A percentile compares a stretch with the other conserved stretches of the same genome.
Conservation (phyloP, 2,113 vertebrate species). For the Pelvicachromis taeniatus region DNA sequence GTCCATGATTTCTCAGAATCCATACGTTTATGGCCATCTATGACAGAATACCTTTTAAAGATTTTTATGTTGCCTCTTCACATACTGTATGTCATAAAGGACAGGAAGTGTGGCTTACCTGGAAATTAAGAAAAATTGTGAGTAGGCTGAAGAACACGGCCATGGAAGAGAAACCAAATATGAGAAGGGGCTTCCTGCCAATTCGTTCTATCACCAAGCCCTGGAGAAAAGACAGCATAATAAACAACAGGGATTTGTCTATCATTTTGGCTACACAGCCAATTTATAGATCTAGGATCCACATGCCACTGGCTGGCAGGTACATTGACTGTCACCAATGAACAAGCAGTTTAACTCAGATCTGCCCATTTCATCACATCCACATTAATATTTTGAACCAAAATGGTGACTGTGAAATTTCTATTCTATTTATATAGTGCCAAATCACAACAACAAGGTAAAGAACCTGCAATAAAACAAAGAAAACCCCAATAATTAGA, state of each 20-base stretch:
- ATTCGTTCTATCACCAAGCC: constrained; percentile 86
- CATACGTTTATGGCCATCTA: no score
- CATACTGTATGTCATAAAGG: background rate
- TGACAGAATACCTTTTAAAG: background rate
- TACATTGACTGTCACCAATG: background rate
- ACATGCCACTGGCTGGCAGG: background rate
- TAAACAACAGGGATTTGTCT: background rate
- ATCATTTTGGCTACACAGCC: background rate
- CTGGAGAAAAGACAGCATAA: constrained; percentile 52
- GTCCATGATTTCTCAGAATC: background rate
- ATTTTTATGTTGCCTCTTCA: background rate
- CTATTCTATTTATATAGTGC: background rate
- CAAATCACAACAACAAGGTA: background rate
- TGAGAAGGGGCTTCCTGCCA: constrained; percentile 85
- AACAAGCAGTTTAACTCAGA: background rate
- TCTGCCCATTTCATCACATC: background rate
- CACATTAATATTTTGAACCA: background rate
- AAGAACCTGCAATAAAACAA: background rate
- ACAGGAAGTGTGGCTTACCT: constrained; percentile 71
- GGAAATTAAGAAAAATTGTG: constrained; percentile 83
- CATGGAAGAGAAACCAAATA: constrained; percentile 90
- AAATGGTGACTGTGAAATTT: background rate
- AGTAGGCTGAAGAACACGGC: constrained; percentile 82
- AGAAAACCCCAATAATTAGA: background rate
- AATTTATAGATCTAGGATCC: background rate